Evolutionary conservation across 37 sponge, comb jelly and placozoan species (phyloP), one percentile per base, ranked within the genome.

Genomic region (Beroe ovata): DNA sequence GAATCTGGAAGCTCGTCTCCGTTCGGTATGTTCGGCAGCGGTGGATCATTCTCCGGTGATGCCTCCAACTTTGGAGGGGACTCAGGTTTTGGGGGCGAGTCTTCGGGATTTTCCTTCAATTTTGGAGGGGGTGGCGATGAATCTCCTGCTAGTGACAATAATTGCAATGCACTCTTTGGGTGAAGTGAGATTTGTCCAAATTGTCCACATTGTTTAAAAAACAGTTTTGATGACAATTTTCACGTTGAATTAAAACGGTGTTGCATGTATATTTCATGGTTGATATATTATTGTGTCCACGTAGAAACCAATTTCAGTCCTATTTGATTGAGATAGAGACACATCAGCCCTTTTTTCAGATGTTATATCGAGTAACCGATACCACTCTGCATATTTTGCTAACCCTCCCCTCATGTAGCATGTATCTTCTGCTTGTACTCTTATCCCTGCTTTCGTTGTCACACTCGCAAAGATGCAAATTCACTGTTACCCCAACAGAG

Each of bases 111-210:
- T 40, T 30, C 84, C 1, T 77, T 77, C 54, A 41, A 23, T 20
- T 77, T 77, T 23, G 84, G 84, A n/a, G n/a, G n/a, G 41, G 84
- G 47, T 22, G 84, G 33, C 16, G 54, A 77, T 2, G 8, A 37
- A 37, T 4, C 22, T 1, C 19, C 8, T 14, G 39, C 84, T 8
- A 11, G 32, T 26, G 69, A 66, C 26, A 77, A 77, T 40, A 42
- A 77, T 25, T 77, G 84, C 47, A 77, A 77, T 40, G 84, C 84
- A n/a, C 84, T 77, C 14, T 77, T 77, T 25, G 84, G 84, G 19
- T 77, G n/a, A n/a, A n/a, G n/a, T n/a, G n/a, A n/a, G n/a, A n/a
- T n/a, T n/a, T n/a, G n/a, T n/a, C n/a, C n/a, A n/a, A n/a, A n/a
- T n/a, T n/a, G n/a, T n/a, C n/a, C n/a, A n/a, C n/a, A n/a, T n/a